Evolutionary conservation across 1,140 invertebrate genomes (phyloP), one percentile per base, ranked within the genome.

Genomic region (Zophobas atratus): DNA sequence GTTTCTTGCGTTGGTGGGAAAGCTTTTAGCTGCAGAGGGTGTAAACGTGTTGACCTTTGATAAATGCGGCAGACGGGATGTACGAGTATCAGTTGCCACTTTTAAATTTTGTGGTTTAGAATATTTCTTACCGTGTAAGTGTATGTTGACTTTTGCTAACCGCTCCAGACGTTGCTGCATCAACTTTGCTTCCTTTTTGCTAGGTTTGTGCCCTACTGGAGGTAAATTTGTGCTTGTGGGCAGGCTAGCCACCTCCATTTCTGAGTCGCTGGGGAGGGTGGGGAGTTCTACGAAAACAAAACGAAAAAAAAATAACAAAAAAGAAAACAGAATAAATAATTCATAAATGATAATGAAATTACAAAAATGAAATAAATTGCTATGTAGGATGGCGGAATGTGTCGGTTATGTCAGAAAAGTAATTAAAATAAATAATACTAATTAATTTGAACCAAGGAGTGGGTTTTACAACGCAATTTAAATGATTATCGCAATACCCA

Each of bases 91-190:
- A 20, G 20, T 20, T 20, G 20, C 20, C 20, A 20, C 20, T 20
- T 20, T 20, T 20, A 20, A 20, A 20, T 20, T 20, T 56, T 56
- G 5, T 56, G 20, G 32, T 20, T 20, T 20, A 20, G 20, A 20
- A 20, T 70, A 43, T 70, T 77, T 84, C 89, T 89, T 93, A 96
- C 95, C 95, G 89, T 96, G 94, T 84, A 95, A 90, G 87, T 97
- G 95, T 86, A 96, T 94, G 89, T 94, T 95, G 89, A 95, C 92
- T 88, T 94, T 92, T 80, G 92, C 91, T 82, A 95, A 89, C 88
- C 93, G 93, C 82, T 95, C 93, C 75, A 94, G 87, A 80, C 91
- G 89, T 77, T 90, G 90, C 63, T 91, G 90, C 76, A 90, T 89
- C 80, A 91, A 87, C 84, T 90, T 90, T 8, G 88, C 85, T 83